These are phyloP conservation scores for Chironomus riparius DNA, from an alignment of 2,888 invertebrate genomes.

Conservation along the genomic window DNA sequence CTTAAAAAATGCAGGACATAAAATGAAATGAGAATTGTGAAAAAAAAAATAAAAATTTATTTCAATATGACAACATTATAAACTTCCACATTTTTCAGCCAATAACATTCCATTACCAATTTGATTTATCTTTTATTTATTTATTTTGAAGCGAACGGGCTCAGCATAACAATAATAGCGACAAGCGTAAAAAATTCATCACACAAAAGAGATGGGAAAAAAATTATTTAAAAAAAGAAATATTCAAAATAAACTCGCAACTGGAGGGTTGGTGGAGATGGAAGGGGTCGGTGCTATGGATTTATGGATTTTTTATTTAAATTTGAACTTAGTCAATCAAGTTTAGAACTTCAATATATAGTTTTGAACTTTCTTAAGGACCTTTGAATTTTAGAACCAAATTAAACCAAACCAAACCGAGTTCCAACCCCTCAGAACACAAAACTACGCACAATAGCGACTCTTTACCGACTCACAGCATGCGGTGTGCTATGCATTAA, in stretches of 20 bases:
- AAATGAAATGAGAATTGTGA: background rate
- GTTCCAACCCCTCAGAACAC: no score
- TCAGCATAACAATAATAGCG: conserved; percentile 9
- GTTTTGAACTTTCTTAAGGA: no score
- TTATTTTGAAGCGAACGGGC: background rate
- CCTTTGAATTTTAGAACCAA: no score
- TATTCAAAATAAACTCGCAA: no score
- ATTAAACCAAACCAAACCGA: background rate
- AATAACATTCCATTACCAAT: background rate
- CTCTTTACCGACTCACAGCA: background rate
- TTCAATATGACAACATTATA: background rate
- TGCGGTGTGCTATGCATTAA: background rate
- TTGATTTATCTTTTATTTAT: conserved; percentile 3
- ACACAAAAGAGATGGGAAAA: background rate
- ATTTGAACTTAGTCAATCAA: no score
- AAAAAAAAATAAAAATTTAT: background rate
- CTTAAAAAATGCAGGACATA: no score
- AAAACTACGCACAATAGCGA: no score
- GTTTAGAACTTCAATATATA: no score
- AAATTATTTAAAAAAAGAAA: no score
- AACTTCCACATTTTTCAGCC: background rate
- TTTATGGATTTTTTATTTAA: background rate
- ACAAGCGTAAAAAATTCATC: conserved; percentile 14
- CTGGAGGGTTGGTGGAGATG: no score
- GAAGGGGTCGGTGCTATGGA: background rate